phyloP scores from a whole-genome alignment of 2,888 invertebrate species.

The Apamea epomidion region DNA sequence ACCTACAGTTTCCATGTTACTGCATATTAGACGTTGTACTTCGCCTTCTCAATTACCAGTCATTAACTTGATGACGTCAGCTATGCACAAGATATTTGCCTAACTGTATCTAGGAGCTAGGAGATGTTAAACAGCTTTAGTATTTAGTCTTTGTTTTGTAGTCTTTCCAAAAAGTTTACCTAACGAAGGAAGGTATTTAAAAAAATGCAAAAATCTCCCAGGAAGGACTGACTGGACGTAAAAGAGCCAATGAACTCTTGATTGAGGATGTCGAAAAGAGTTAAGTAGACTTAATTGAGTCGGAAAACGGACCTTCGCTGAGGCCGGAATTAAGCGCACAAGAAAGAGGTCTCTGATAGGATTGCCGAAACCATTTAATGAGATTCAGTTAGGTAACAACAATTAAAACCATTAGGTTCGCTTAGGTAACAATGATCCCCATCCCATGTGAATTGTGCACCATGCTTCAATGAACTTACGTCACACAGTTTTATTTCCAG shows the following conservation, averaged over 20 bases:
- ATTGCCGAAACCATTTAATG: slow-evolving; percentile 39
- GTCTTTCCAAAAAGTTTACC: not conserved
- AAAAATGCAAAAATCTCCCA: slow-evolving; percentile 2
- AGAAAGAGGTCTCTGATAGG: slow-evolving; percentile 19
- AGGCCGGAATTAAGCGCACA: slow-evolving; percentile 20
- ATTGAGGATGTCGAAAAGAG: slow-evolving; percentile 53
- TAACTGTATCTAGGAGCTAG: slow-evolving; percentile 22
- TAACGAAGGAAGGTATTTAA: not conserved
- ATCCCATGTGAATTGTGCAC: slow-evolving; percentile 45
- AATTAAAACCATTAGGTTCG: slow-evolving; percentile 49
- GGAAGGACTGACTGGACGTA: not conserved
- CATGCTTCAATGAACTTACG: slow-evolving; percentile 48
- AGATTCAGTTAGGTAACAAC: slow-evolving; percentile 49
- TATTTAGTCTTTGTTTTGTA: not conserved
- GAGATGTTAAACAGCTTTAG: slow-evolving; percentile 20
- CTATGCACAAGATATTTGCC: slow-evolving; percentile 43
- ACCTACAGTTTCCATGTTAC: slow-evolving; percentile 37
- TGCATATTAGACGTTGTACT: slow-evolving; percentile 36
- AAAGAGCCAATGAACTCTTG: slow-evolving; percentile 46
- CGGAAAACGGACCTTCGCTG: slow-evolving; percentile 40
- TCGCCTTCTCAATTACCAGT: slow-evolving; percentile 62
- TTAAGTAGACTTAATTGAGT: slow-evolving; percentile 43
- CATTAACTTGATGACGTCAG: slow-evolving; percentile 66
- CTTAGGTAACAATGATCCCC: slow-evolving; percentile 47
- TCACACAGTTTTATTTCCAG: slow-evolving; percentile 56